Base-by-base conservation (phyloP, 2,888 invertebrate species). In the Pasiphila rectangulata region DNA sequence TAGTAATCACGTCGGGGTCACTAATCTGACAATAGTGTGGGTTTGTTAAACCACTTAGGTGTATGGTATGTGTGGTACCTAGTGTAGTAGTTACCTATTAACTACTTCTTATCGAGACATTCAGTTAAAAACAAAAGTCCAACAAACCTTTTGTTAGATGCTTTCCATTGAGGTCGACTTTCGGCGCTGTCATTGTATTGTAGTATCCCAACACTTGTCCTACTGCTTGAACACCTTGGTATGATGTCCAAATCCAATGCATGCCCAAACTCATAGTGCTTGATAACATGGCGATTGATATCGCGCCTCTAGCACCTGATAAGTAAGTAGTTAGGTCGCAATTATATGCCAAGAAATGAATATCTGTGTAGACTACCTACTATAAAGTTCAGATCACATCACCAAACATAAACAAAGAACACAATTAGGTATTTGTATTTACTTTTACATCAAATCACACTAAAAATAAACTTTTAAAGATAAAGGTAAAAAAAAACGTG, bases 61-160 rank as follows among this genome's bases (percentile, higher is more conserved):
- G n/a, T n/a, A n/a, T n/a, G n/a, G n/a, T n/a, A n/a, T n/a, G n/a
- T n/a, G n/a, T n/a, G n/a, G n/a, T n/a, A n/a, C n/a, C n/a, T n/a
- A n/a, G n/a, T n/a, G n/a, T n/a, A n/a, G n/a, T n/a, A n/a, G n/a
- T n/a, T n/a, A n/a, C n/a, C n/a, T n/a, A 32, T 32, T 32, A 17
- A 9, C 9, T 15, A 40, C 40, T 2, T 19, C 7, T 16, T 9
- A 6, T 15, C 9, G 2, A 17, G 2, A n/a, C 2, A 13, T 27
- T 24, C 40, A 23, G 32, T 46, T 34, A 9, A 23, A 45, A 23
- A 29, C 17, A 37, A 24, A 30, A 21, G 25, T 15, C 1, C 5
- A 3, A 70, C 80, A 63, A 50, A 85, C 86, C 86, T 74, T 69
- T 80, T 50, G 46, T 69, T 21, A 86, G 67, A 67, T 87, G 86